These are phyloP conservation scores for Lonchura striata DNA, from an alignment of 2,113 vertebrate genomes.

Conservation along the genomic window DNA sequence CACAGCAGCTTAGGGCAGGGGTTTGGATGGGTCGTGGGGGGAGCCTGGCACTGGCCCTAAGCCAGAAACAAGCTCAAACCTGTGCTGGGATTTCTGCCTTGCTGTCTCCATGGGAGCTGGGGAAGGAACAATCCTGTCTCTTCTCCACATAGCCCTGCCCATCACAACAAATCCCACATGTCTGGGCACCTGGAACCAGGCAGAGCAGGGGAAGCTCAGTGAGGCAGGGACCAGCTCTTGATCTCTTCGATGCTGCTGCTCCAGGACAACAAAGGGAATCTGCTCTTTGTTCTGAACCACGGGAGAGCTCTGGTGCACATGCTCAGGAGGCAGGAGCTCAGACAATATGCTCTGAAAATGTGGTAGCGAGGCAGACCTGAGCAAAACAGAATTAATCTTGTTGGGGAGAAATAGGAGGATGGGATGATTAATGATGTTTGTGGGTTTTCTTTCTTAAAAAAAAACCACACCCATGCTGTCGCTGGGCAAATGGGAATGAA, in stretches of 20 bases:
- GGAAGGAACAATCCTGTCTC: neutral
- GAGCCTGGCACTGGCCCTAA: neutral
- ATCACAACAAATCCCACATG: neutral
- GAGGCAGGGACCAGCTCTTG: neutral
- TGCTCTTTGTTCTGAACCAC: slow-evolving; percentile 7
- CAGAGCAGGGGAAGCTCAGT: neutral
- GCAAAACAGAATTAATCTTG: neutral
- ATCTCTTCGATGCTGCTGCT: rapidly evolving
- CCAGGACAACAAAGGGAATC: neutral
- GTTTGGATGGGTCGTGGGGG: neutral
- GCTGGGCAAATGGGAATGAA: neutral
- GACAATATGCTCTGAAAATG: neutral
- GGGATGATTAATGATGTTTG: neutral
- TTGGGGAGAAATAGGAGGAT: neutral
- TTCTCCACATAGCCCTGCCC: neutral
- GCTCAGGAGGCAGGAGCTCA: neutral
- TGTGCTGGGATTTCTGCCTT: neutral
- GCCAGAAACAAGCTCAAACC: neutral
- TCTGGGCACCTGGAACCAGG: neutral
- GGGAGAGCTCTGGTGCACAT: neutral
- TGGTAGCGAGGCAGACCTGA: neutral
- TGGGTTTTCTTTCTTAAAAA: neutral
- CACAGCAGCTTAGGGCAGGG: neutral
- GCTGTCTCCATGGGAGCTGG: neutral
- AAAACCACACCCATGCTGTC: neutral